Evolutionary conservation across 2,113 vertebrate species (phyloP).

Genomic region (Cyprinodon brontotheroides): DNA sequence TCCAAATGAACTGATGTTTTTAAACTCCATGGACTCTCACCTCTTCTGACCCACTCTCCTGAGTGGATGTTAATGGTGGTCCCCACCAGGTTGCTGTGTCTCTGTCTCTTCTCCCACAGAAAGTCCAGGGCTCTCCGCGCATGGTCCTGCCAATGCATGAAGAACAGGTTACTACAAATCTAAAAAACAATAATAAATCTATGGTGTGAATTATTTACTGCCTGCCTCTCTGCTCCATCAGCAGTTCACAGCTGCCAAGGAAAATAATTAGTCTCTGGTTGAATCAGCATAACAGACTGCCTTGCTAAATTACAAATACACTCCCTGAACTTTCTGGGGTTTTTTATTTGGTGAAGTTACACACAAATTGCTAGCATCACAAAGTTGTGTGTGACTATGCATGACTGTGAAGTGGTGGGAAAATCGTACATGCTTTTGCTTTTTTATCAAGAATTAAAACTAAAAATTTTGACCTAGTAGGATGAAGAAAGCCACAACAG

Average conservation of each 20-base stretch:
- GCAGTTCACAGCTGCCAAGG: constrained; percentile 33
- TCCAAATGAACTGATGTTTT: background rate
- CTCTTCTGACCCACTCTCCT: constrained; percentile 91
- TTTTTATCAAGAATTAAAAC: too few relatives aligned
- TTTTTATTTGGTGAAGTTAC: background rate
- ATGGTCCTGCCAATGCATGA: constrained; percentile 80
- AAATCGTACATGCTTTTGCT: too few relatives aligned
- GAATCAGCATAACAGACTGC: background rate
- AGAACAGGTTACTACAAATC: constrained; percentile 29
- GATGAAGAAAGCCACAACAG: background rate
- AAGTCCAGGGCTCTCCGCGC: constrained; percentile 96
- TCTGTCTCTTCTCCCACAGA: constrained; percentile 97
- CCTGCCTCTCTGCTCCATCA: constrained; percentile 30
- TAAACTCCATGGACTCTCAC: constrained; percentile 48
- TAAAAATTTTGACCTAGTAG: too few relatives aligned
- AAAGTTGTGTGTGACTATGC: background rate
- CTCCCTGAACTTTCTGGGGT: background rate
- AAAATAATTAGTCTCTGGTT: constrained; percentile 3
- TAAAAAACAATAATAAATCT: constrained; percentile 25
- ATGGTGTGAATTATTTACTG: constrained; percentile 22
- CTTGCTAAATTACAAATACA: background rate
- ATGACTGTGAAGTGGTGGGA: background rate
- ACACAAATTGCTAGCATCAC: background rate
- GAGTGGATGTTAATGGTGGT: constrained; percentile 99
- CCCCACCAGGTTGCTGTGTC: constrained; percentile 97